Evolutionary conservation across 2,888 invertebrate species (phyloP).

Genomic region (Alloplasta piceator): DNA sequence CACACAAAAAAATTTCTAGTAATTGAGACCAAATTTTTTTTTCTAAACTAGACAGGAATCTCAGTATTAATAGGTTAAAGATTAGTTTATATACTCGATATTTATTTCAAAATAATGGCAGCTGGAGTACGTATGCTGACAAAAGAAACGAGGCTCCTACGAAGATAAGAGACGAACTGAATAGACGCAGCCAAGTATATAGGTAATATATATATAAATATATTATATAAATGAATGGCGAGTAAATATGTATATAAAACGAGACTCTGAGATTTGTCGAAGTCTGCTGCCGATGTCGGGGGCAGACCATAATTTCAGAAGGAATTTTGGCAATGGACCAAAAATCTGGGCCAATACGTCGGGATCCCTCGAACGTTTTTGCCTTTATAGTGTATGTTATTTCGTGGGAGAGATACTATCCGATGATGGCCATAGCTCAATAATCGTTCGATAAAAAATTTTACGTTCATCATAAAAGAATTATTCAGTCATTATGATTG

Average conservation of each 20-base stretch:
- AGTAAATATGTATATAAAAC: not conserved
- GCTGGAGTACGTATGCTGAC: not conserved
- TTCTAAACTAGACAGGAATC: too few relatives aligned
- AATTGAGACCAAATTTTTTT: too few relatives aligned
- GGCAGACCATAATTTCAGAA: slow-evolving; percentile 61
- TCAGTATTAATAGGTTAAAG: too few relatives aligned
- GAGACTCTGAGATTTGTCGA: slow-evolving; percentile 25
- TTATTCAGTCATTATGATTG: not conserved
- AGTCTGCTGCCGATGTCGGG: slow-evolving; percentile 41
- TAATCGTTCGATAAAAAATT: not conserved
- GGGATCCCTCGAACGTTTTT: slow-evolving; percentile 19
- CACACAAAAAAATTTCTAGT: too few relatives aligned
- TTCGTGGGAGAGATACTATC: not conserved
- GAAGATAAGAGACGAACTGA: slow-evolving; percentile 21
- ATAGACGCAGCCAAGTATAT: slow-evolving; percentile 6
- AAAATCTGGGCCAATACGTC: slow-evolving; percentile 55
- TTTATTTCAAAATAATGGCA: too few relatives aligned
- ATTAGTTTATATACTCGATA: too few relatives aligned
- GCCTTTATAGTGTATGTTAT: slow-evolving; percentile 34
- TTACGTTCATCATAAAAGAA: not conserved
- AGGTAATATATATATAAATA: not conserved
- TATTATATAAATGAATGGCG: slow-evolving; percentile 14
- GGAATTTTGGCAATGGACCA: slow-evolving; percentile 64
- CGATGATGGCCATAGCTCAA: not conserved
- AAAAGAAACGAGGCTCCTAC: slow-evolving; percentile 52